Evolutionary conservation across 2,113 vertebrate genomes (phyloP).

Genomic region (Cromileptes altivelis): DNA sequence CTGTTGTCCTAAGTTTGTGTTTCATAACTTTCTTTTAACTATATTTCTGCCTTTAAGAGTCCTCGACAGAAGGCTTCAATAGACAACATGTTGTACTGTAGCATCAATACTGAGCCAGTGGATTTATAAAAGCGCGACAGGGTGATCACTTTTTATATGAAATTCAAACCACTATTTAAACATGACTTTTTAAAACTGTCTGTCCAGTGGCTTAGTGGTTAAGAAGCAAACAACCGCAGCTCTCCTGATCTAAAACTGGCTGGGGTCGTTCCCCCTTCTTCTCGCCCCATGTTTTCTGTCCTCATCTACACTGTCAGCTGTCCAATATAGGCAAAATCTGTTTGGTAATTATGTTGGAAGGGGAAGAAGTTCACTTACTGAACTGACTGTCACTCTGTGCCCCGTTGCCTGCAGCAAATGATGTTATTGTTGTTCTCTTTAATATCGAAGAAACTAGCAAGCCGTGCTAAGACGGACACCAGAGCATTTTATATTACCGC

Average conservation of each 20-base stretch:
- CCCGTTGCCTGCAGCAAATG: conserved; percentile 9
- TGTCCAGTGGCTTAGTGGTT: background rate
- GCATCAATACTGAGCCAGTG: background rate
- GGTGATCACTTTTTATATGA: background rate
- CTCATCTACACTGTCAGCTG: background rate
- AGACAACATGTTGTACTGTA: background rate
- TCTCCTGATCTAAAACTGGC: background rate
- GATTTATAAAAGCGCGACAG: no score
- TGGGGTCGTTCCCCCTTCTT: background rate
- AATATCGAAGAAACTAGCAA: background rate
- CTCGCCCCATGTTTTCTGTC: background rate
- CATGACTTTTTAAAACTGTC: no score
- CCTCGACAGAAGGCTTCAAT: background rate
- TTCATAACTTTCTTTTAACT: background rate
- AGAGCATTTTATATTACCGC: background rate
- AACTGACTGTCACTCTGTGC: background rate
- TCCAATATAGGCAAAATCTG: background rate
- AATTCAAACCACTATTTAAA: background rate
- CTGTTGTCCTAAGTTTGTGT: background rate
- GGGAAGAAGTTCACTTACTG: conserved; percentile 21
- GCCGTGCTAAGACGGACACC: background rate
- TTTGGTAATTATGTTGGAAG: background rate
- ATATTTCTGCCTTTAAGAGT: background rate
- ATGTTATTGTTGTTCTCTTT: conserved; percentile 1
- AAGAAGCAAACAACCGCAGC: background rate